Base-by-base conservation (phyloP, 2,888 invertebrate species). In the Eurytoma adleriae region DNA sequence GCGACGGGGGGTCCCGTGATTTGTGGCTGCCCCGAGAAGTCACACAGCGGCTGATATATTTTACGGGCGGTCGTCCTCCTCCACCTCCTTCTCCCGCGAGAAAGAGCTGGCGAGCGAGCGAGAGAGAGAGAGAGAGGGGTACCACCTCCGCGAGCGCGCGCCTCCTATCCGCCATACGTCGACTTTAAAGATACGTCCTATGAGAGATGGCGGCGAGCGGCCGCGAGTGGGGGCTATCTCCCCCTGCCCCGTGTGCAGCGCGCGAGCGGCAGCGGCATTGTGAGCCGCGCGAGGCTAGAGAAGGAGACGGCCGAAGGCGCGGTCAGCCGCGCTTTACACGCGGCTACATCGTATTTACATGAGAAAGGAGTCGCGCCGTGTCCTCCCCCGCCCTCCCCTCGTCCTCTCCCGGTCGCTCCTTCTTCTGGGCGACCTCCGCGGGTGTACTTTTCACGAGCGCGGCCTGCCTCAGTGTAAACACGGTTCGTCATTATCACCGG, bases 31-130 rank as follows among this genome's bases (percentile, higher is more conserved):
- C 87, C 89, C 87, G 87, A 89, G 88, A 90, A 90, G 90, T 90
- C 90, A 88, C 90, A 89, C 89, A 90, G 89, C 88, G 90, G 88
- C 88, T 90, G 90, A 90, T 90, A 90, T 90, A 90, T 90, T 90
- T 90, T 89, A 90, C 90, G 89, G 89, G 86, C 89, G 87, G 81
- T 82, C 84, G 82, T 83, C 83, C 80, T 82, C 83, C 50, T 81
- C 70, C 73, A 79, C 78, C 82, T 81, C 82, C 80, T 81, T 79
- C 80, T 75, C 82, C 78, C 59, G 54, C 14, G n/a, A n/a, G 54
- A 54, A 54, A n/a, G 54, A 54, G 54, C 52, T 16, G 18, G 20
- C 20, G 70, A 16, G 52, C 59, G 75, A 62, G 69, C 13, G 66
- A 20, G 76, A 52, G 68, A 61, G 68, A 54, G 70, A 70, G 66